Base-by-base conservation (phyloP, 2,113 vertebrate species). In the Hyla sarda region DNA sequence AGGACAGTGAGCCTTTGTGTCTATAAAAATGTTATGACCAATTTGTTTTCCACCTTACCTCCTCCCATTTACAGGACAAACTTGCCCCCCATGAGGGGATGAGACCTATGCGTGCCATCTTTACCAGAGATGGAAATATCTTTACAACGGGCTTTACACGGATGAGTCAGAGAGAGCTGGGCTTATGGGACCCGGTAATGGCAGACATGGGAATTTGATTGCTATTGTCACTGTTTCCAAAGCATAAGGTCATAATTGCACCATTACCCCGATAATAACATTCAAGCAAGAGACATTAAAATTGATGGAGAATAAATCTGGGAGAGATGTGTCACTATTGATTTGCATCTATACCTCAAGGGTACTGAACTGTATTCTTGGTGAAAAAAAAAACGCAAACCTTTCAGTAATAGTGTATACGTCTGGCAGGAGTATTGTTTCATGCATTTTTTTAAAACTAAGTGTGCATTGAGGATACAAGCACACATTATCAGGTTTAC, bases 91-190 rank as follows among this genome's bases (percentile, higher is more conserved):
- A 99, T 58, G 98, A 99, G 84, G 98, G 98, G 88, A 97, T 99
- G 93, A 93, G 98, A 92, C 98, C 98, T 86, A 98, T 98, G 96
- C 93, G 97, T 92, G 98, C 97, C 80, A 93, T 99, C 92, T 99
- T 99, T 94, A 99, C 96, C 3, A 94, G 94, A 90, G 96, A 98
- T 86, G 98, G 97, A 90, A 96, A 97, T 90, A 96, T 99, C 94
- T 99, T 99, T 95, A 99, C 98, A 90, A 98, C 98, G 62, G 98
- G 98, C 87, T 99, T 99, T 94, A 98, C 98, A 90, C 95, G 97
- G 91, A 99, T 99, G 98, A 99, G 98, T 93, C 97, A 99, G 94
- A 96, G 98, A 92, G 97, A 99, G 92, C 95, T 99, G 82, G 97
- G 98, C 87, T 95, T 99, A 90, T 99, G 98, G 98, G 98, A 99